Evolutionary conservation across 92 coral and sea anemone genomes (phyloP), one percentile per base, ranked within the genome.

Genomic region (Diadumene lineata): DNA sequence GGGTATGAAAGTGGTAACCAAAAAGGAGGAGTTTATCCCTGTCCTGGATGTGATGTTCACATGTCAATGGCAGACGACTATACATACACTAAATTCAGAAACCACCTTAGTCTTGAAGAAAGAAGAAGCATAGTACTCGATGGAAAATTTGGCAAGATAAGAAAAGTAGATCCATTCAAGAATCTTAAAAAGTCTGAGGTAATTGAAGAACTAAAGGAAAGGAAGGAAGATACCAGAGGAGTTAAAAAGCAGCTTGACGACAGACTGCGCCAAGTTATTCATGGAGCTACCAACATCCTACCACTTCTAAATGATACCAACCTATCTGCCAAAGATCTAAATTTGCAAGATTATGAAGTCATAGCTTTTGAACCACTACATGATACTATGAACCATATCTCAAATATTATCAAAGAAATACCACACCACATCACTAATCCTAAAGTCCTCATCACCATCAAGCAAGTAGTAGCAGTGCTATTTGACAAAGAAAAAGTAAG

Each of bases 401-500:
- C 43, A 1, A 77, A 56, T 33, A 77, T 76, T 0, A 31, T 64
- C 0, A 51, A 62, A 63, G 81, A 76, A 48, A 27, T 76, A 1
- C 81, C 72, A 51, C 81, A 63, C 32, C 81, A 76, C 29, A 65
- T 76, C 6, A 76, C 81, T 22, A 64, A 76, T 63, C 27, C 57
- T 24, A 44, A 75, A 13, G 73, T 56, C 24, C 68, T 72, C 7
- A 32, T 80, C 23, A 60, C 74, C 24, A 58, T 61, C 19, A 70
- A 79, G 56, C 60, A 79, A 70, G 66, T 79, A 34, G 43, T 34
- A 1, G 28, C 77, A 43, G 34, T 70, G 24, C 23, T 50, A 26
- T 79, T 79, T 18, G 57, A 75, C 1, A 75, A 75, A 64, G 80
- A 75, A 30, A 75, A 75, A 26, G 68, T 75, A 6, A 62, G 78